Base-by-base conservation (phyloP, 2,797 vertebrate genomes). In the Phoxinus dragarum region DNA sequence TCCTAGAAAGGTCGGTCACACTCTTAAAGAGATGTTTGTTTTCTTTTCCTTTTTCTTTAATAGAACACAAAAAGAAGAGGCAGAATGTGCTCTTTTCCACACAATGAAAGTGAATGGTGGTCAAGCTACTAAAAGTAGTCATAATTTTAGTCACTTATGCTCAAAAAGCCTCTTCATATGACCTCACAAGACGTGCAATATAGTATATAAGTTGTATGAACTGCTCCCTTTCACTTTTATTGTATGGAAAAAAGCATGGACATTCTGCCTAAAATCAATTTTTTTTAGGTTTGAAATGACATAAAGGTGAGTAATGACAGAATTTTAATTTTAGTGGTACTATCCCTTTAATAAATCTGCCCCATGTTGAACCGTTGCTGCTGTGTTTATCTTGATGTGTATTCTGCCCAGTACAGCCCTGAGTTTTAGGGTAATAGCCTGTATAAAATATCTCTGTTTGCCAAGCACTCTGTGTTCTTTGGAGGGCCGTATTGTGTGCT, bases 401-500 rank as follows among this genome's bases (percentile, higher is more conserved):
- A 78, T 78, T 42, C 52, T 72, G 66, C 19, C 52, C 52, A 79
- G 40, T 47, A 36, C 52, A n/a, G 75, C 52, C 4, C 19, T 52
- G 16, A 68, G 75, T 61, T 84, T 84, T 79, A 79, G 83, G 40
- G 66, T 84, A 84, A 84, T 84, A 84, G 83, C 75, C 75, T 84
- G 83, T 72, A 64, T 79, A 27, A 84, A 79, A 84, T 54, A 44
- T 54, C 44, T n/a, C 10, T 84, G 74, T 84, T 84, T 84, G 76
- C 75, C 40, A 61, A 84, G 83, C 83, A 84, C 75, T 84, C 40
- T 19, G 52, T 84, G 75, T 67, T 44, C 52, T 78, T 14, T 40
- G 71, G 36, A 84, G 49, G 64, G 47, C 47, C 19, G 1, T 23
- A 21, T 69, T 38, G 3, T 77, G 47, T 61, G 72, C 67, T 31